Conservation (phyloP, 2,113 vertebrate genomes). For the Hepsetus odoe region DNA sequence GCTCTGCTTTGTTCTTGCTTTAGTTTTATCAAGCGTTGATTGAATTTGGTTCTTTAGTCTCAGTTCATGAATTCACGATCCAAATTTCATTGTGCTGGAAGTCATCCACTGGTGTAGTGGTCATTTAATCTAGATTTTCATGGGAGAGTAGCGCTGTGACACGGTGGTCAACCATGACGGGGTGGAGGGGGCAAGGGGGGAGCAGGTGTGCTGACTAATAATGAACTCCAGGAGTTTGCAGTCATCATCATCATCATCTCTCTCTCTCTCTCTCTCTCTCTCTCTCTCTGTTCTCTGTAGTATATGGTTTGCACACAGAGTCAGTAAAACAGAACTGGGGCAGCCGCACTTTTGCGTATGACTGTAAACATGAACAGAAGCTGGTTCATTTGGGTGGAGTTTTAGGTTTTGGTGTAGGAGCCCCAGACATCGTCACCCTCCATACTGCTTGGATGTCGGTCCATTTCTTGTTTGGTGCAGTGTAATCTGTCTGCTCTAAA, state of each 20-base stretch:
- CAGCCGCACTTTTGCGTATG: no score
- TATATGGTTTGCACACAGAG: not conserved
- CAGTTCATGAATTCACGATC: not conserved
- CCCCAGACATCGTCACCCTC: no score
- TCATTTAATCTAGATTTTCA: constrained; percentile 23
- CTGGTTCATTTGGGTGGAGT: no score
- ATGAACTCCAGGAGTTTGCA: constrained; percentile 48
- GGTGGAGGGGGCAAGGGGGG: not conserved
- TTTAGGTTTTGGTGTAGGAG: no score
- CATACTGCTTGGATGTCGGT: no score
- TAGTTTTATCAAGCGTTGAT: not conserved
- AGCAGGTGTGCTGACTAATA: constrained; percentile 38
- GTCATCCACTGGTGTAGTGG: not conserved
- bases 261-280: constrained; percentile 22
- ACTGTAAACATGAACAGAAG: no score
- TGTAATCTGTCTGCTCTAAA: no score
- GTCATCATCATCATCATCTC: not conserved
- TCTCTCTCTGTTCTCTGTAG: not conserved
- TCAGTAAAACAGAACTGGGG: no score
- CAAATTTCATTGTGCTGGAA: constrained; percentile 5
- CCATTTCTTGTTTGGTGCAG: no score
- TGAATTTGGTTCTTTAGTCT: not conserved
- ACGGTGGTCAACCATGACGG: not conserved
- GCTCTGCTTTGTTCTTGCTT: not conserved
- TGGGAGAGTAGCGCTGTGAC: not conserved